Evolutionary conservation across 2,113 vertebrate genomes (phyloP).

Genomic region (Burhinus oedicnemus): DNA sequence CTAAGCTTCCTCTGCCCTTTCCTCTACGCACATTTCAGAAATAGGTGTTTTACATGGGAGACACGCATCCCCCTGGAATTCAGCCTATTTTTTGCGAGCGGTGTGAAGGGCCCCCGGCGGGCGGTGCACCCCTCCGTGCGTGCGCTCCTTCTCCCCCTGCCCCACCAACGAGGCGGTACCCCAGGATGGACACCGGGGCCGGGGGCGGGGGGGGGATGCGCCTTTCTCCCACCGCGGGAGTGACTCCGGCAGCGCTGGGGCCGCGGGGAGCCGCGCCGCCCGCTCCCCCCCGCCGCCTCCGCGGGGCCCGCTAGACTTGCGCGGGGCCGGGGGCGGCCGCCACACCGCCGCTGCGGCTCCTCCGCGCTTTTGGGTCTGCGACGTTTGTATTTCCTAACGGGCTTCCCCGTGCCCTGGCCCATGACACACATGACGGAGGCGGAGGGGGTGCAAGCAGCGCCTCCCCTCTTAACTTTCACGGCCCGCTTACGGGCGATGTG

Average conservation of each 20-base stretch:
- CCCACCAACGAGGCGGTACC: not conserved
- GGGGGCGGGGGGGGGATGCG: rapidly evolving
- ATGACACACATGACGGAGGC: not conserved
- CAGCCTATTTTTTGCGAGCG: not conserved
- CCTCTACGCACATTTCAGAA: not conserved
- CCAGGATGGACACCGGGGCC: rapidly evolving
- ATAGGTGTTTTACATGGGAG: not conserved
- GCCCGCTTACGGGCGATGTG: not conserved
- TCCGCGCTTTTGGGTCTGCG: not conserved
- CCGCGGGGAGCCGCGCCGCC: too few species aligned
- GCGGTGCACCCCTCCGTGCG: rapidly evolving
- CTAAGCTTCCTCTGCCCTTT: not conserved
- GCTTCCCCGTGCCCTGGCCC: not conserved
- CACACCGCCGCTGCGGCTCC: not conserved
- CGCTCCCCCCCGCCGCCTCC: too few species aligned
- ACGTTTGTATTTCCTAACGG: rapidly evolving
- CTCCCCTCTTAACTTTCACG: not conserved
- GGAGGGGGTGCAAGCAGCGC: not conserved
- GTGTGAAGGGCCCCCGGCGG: rapidly evolving
- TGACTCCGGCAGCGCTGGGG: not conserved
- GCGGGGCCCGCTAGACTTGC: not conserved
- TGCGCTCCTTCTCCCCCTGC: rapidly evolving
- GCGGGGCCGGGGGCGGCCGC: too few species aligned
- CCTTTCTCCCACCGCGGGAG: too few species aligned
- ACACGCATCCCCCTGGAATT: not conserved